These are phyloP conservation scores for Synodontis membranacea DNA, from an alignment of 2,113 vertebrate genomes.

Conservation along the genomic window DNA sequence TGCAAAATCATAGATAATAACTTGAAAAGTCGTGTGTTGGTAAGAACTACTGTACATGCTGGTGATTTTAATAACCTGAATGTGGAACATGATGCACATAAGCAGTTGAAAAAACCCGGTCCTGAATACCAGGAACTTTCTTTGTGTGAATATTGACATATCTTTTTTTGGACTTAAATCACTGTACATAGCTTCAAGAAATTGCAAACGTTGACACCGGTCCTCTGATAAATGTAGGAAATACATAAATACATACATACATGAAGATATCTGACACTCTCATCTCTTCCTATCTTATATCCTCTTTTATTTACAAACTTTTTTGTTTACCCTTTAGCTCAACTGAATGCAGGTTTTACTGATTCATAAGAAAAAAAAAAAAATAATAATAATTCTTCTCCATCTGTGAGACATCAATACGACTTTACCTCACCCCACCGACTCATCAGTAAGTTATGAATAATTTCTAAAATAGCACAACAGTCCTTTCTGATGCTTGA, in stretches of 20 bases:
- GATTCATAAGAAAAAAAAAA: slow-evolving; percentile 1
- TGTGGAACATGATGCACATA: background rate
- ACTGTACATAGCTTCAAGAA: background rate
- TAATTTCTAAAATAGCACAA: background rate
- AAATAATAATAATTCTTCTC: too few relatives aligned
- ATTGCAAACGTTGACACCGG: background rate
- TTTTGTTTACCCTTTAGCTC: background rate
- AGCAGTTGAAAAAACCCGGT: background rate
- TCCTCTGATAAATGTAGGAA: background rate
- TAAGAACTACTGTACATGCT: too few relatives aligned
- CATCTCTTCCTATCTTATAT: background rate
- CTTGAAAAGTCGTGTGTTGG: too few relatives aligned
- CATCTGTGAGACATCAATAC: slow-evolving; percentile 2
- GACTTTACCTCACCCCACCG: background rate
- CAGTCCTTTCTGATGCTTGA: background rate
- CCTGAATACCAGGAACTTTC: background rate
- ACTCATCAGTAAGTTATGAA: background rate
- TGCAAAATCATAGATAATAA: too few relatives aligned
- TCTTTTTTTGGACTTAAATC: background rate
- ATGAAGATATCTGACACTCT: background rate
- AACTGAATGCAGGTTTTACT: background rate
- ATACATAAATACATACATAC: too few relatives aligned
- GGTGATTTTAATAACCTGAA: background rate
- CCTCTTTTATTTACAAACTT: background rate
- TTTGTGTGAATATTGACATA: background rate